Conservation (phyloP, 1,140 invertebrate genomes). For the Carcinoscorpius rotundicauda region DNA sequence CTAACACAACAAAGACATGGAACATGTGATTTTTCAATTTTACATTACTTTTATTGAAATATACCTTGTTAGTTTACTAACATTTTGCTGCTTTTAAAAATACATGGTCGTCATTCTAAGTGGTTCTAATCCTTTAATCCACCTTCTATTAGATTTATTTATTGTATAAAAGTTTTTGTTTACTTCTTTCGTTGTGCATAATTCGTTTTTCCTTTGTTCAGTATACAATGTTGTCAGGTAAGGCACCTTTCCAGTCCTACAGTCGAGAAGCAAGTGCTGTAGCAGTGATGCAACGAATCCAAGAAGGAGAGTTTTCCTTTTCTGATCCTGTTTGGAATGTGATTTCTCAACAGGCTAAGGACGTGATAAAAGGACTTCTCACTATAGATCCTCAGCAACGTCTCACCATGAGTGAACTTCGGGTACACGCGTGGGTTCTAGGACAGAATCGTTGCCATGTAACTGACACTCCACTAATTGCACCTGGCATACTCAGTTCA, state of each 20-base stretch:
- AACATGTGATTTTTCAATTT: not conserved
- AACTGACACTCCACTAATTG: slow-evolving; percentile 42
- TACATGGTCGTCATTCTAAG: not conserved
- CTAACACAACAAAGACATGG: no score
- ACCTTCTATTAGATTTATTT: no score
- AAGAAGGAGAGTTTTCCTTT: slow-evolving; percentile 61
- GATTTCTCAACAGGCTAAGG: slow-evolving; percentile 59
- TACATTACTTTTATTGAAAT: not conserved
- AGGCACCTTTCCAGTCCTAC: slow-evolving; percentile 59
- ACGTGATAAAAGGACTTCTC: slow-evolving; percentile 59
- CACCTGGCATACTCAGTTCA: slow-evolving; percentile 40
- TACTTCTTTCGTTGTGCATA: not conserved
- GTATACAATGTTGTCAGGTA: slow-evolving; percentile 77
- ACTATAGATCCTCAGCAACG: slow-evolving; percentile 62
- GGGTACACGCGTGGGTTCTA: slow-evolving; percentile 50
- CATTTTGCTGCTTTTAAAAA: not conserved
- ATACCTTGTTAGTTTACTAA: not conserved
- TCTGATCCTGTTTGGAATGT: slow-evolving; percentile 52
- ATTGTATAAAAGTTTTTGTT: not conserved
- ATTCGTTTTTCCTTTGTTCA: slow-evolving; percentile 30
- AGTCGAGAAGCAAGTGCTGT: slow-evolving; percentile 55
- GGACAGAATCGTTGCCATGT: slow-evolving; percentile 27
- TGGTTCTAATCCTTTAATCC: no score
- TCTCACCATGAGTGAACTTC: slow-evolving; percentile 51
- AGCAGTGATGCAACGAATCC: slow-evolving; percentile 63